Base-by-base conservation (phyloP, 1,140 invertebrate genomes). In the Drusus annulatus region DNA sequence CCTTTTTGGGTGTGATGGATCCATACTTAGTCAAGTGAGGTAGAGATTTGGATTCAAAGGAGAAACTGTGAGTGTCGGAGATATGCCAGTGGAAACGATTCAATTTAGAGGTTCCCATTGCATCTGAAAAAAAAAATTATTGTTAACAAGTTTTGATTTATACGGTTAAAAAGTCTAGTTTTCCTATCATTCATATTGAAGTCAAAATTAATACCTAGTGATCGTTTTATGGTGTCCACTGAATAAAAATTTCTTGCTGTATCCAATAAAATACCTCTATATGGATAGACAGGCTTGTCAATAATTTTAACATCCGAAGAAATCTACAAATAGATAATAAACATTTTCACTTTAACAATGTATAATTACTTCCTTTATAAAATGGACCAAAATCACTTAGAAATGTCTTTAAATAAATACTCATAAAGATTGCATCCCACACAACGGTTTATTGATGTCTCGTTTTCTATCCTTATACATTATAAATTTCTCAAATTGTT, bases 71-170 rank as follows among this genome's bases (percentile, higher is more conserved):
- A 0, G 94, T 93, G 86, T 97, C 96, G 0, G 95, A 96, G 16
- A 97, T 95, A 84, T 97, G 96, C 95, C 95, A 97, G 84, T 97
- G 96, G 86, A 97, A 94, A 0, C 93, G 93, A 85, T 97, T 97
- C 50, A 97, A 84, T 85, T 97, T 97, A 13, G 93, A 93, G 84
- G 93, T 90, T 0, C 93, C 93, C 95, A 97, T 96, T 0, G 91
- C 95, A 84, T 96, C 94, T 89, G 76, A 60, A 73, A 45, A 45
- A 45, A 36, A 36, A 8, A 45, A 8, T 1, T 45, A 45, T 45
- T 45, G 0, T 45, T 8, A 45, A 45, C 36, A 2, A 45, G 13
- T 45, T 13, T 1, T 1, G 8, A 45, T 45, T 45, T n/a, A n/a
- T n/a, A n/a, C n/a, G n/a, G n/a, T n/a, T n/a, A n/a, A 45, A 36